phyloP scores from a whole-genome alignment of 2,888 invertebrate genomes.

The Hirtodrosophila trivittata region DNA sequence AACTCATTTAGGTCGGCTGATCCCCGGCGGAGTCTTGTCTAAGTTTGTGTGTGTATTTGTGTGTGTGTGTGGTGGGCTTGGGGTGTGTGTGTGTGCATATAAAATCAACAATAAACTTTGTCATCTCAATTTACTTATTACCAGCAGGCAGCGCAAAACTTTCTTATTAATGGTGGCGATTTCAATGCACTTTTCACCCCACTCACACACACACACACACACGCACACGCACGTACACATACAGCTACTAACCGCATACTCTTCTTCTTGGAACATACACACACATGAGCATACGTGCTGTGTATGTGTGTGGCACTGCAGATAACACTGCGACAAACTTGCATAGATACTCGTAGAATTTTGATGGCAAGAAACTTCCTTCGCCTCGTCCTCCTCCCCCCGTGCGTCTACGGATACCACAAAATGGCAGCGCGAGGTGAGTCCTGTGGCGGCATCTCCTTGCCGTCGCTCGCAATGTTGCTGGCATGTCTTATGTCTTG shows the following conservation, averaged over 20 bases:
- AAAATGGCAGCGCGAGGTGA: constrained; percentile 66
- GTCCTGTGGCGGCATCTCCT: constrained; percentile 53
- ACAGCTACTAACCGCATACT: background rate
- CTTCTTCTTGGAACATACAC: background rate
- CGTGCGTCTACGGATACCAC: constrained; percentile 44
- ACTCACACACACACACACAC: constrained; percentile 10
- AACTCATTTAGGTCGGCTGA: constrained; percentile 74
- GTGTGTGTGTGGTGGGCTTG: background rate
- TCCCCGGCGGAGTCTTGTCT: constrained; percentile 46
- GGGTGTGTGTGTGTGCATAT: constrained; percentile 37
- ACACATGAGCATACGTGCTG: constrained; percentile 19
- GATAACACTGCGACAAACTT: constrained; percentile 49
- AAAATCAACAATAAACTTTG: constrained; percentile 80
- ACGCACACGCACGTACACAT: background rate
- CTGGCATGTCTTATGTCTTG: constrained; percentile 64
- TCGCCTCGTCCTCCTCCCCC: constrained; percentile 12
- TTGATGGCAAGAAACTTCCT: constrained; percentile 45
- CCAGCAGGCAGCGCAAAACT: constrained; percentile 61
- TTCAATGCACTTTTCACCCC: constrained; percentile 57
- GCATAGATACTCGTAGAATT: constrained; percentile 39
- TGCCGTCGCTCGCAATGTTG: constrained; percentile 13
- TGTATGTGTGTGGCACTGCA: constrained; percentile 34
- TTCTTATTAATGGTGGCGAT: constrained; percentile 79
- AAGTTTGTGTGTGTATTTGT: constrained; percentile 2
- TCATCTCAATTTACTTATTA: constrained; percentile 80